Base-by-base conservation (phyloP, 2,888 invertebrate genomes). In the Hedychridium roseum region DNA sequence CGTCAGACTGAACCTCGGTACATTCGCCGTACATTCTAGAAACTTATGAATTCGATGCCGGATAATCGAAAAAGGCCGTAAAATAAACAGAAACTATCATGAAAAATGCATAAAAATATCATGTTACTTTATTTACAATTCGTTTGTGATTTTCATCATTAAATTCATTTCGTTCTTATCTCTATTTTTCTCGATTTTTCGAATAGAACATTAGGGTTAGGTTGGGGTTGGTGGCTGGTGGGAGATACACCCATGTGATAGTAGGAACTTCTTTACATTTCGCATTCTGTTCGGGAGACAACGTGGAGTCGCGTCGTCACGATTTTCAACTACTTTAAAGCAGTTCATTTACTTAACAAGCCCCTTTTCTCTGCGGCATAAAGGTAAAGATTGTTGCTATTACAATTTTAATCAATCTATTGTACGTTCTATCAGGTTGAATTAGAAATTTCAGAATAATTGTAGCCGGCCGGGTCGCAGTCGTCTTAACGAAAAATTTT, bases 281-380 rank as follows among this genome's bases (percentile, higher is more conserved):
- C 50, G 60, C 59, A 54, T 62, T 61, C 59, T 41, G 37, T 40
- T 59, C 38, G 41, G 38, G 53, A 64, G 65, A 59, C 70, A 69
- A 66, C 70, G 71, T 67, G 66, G 55, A 23, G 50, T 54, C 53
- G 52, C 60, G 60, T 56, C 53, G 49, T 45, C 30, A 50, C 60
- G 68, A 70, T 60, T 60, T 64, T 66, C 63, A 59, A 54, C 55
- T 63, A 39, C 40, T 55, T 57, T 49, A 50, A 43, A 37, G 38
- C 44, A 40, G 36, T n/a, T n/a, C n/a, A n/a, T 50, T 51, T 50
- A 52, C 51, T 43, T 27, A 39, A 37, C n/a, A n/a, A 15, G 20
- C 39, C 18, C 16, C 44, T 38, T 18, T 42, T 50, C 40, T 21
- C 34, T 38, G 41, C 34, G 30, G 37, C 41, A 54, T 40, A 43